Conservation (phyloP, 1,140 invertebrate genomes). For the Neuroterus valhalla region DNA sequence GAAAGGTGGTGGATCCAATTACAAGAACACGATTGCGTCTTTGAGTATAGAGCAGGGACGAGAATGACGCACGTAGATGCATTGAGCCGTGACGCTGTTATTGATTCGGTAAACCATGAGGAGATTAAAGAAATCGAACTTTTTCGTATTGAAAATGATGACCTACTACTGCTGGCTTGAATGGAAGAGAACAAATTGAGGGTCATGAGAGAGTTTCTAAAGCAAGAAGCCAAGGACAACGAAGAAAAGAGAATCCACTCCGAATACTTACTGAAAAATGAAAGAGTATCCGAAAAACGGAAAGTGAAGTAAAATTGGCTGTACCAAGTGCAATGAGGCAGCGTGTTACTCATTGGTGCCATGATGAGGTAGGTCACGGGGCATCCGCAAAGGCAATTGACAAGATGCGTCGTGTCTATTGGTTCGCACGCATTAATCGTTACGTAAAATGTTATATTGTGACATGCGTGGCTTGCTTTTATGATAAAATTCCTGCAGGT, state of each 20-base stretch:
- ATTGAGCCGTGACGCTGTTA: too few species aligned
- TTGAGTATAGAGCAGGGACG: slow-evolving; percentile 53
- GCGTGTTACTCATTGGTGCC: slow-evolving; percentile 31
- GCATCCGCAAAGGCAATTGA: slow-evolving; percentile 35
- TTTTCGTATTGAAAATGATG: not conserved
- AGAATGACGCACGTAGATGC: not conserved
- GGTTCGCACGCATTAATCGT: slow-evolving; percentile 39
- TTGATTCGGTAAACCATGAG: not conserved
- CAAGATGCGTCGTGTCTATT: slow-evolving; percentile 34
- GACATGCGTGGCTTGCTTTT: slow-evolving; percentile 29
- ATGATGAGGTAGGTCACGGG: too few species aligned
- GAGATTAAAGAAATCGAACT: not conserved
- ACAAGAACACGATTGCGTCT: not conserved
- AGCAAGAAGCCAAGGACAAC: not conserved
- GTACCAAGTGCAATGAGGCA: slow-evolving; percentile 38
- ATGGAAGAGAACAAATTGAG: too few species aligned
- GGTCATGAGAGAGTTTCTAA: too few species aligned
- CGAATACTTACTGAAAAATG: too few species aligned
- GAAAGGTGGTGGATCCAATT: not conserved
- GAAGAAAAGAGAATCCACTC: not conserved
- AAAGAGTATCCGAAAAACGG: not conserved
- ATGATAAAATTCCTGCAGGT: slow-evolving; percentile 12
- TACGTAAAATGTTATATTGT: slow-evolving; percentile 33
- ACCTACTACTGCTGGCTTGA: not conserved
- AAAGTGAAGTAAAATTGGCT: not conserved